Conservation (phyloP, 2,113 vertebrate genomes). For the Pygoscelis adeliae region DNA sequence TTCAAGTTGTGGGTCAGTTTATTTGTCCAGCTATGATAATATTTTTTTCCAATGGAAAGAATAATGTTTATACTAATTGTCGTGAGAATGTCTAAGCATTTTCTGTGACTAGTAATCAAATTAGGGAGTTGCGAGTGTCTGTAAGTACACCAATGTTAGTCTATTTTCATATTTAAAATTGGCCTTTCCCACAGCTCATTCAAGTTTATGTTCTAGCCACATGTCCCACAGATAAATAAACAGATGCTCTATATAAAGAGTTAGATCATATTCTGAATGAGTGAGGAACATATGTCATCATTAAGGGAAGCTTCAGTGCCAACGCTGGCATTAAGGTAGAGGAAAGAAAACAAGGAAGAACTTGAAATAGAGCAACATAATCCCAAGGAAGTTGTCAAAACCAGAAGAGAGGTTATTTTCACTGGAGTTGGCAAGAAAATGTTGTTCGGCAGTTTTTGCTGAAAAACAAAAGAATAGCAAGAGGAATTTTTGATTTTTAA, state of each 20-base stretch:
- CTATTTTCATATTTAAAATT: slow-evolving; percentile 66
- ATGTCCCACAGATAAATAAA: slow-evolving; percentile 72
- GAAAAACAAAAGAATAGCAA: slow-evolving; percentile 26
- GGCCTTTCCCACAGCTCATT: slow-evolving; percentile 69
- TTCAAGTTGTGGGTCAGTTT: slow-evolving; percentile 27
- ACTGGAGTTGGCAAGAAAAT: slow-evolving; percentile 47
- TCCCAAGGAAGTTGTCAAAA: slow-evolving; percentile 64
- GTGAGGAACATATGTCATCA: slow-evolving; percentile 69
- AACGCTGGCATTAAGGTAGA: slow-evolving; percentile 52
- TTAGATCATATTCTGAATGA: slow-evolving; percentile 69
- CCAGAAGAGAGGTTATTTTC: slow-evolving; percentile 49
- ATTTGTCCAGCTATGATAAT: slow-evolving; percentile 44
- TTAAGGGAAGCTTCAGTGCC: slow-evolving; percentile 55
- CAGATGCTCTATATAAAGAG: slow-evolving; percentile 70
- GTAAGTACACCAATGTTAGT: slow-evolving; percentile 28
- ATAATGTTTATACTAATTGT: slow-evolving; percentile 36
- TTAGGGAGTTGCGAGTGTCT: slow-evolving; percentile 13
- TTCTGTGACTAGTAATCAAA: slow-evolving; percentile 48
- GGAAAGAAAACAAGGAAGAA: slow-evolving; percentile 61
- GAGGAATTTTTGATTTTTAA: slow-evolving; percentile 8
- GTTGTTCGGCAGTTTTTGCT: neutral
- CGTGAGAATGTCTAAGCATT: slow-evolving; percentile 1
- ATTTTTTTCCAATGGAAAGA: slow-evolving; percentile 35
- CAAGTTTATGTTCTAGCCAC: slow-evolving; percentile 70
- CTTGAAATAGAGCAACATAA: slow-evolving; percentile 56